Base-by-base conservation (phyloP, 2,888 invertebrate genomes). In the Standfussiana lucernea region DNA sequence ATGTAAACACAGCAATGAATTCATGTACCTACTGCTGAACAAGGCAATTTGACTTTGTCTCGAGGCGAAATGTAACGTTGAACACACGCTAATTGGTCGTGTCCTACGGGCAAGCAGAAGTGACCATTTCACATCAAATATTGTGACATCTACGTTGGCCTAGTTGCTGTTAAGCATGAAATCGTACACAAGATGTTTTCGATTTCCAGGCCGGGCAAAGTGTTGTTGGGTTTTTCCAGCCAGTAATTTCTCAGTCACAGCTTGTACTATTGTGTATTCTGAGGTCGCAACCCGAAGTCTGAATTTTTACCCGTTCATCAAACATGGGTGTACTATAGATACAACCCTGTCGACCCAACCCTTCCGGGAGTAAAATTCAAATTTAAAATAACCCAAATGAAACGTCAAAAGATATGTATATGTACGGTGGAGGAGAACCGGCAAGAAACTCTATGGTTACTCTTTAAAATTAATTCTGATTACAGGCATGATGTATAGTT, bases 71-170 rank as follows among this genome's bases (percentile, higher is more conserved):
- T 64, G 32, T n/a, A 45, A 32, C 32, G 8, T 7, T 2, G 2
- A 78, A 53, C n/a, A 47, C 0, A 32, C 40, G 15, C 11, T 64
- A 72, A 37, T 47, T 69, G 28, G 11, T 35, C n/a, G 28, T 45
- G 77, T 28, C 28, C n/a, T 53, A 28, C 24, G 11, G 13, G 35
- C 50, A 13, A 18, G 15, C 13, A 47, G n/a, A 40, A 11, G 7
- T 67, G 47, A 13, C 35, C 50, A 62, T 37, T 77, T n/a, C 13
- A 32, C 70, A 78, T 53, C 32, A 42, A 72, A 79, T 56, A n/a
- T n/a, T n/a, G 24, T 28, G 21, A 24, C n/a, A 21, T 37, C n/a
- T 24, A 24, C 10, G 2, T 56, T 56, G 56, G 15, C 28, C 56
- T 28, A 15, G 56, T 56, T 18, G 18, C 56, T 56, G 28, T 56